Base-by-base conservation (phyloP, 2,113 vertebrate genomes). In the Columba livia region DNA sequence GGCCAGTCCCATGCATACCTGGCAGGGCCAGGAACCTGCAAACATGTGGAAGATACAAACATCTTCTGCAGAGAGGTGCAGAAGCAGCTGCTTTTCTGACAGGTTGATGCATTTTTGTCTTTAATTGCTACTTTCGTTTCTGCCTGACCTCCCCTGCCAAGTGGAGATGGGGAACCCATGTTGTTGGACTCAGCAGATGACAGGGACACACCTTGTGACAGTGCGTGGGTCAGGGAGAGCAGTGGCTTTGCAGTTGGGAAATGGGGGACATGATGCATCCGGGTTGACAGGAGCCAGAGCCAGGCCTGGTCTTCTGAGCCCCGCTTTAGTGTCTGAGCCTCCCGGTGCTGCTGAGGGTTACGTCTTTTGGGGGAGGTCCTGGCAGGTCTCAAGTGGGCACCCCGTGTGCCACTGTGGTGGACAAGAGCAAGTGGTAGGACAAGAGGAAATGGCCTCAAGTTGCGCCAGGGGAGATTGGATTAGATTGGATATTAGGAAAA, bases 331-430 rank as follows among this genome's bases (percentile, higher is more conserved):
- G 4, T 23, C 60, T 8, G 20, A 69, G 42, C 53, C 20, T 69
- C 47, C 6, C 2, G 2, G 21, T n/a, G 32, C 32, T 38, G 38
- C 64, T 34, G 54, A 56, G 58, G 19, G 29, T 34, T 57, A 32
- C 32, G 15, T 20, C 54, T 57, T 19, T 25, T 11, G n/a, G 31
- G 12, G 4, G 40, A 6, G 4, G 32, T 50, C 14, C 24, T 62
- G 66, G 24, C 7, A n/a, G 17, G 53, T 31, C 48, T 31, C 34
- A 21, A 26, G 12, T 32, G 69, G 36, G 18, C 5, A 5, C 44
- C 50, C 9, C 0, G 32, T 7, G 2, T 58, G 44, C 32, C 0
- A 0, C 38, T 0, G 0, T 15, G 28, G 44, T 47, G 44, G 44
- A 47, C 44, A 47, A 47, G 44, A 47, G 44, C 44, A 47, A 44